A percentile compares a stretch with the other conserved stretches of the same genome.
Evolutionary conservation across 2,113 vertebrate species (phyloP).

Genomic region (Dryoscopus gambensis): DNA sequence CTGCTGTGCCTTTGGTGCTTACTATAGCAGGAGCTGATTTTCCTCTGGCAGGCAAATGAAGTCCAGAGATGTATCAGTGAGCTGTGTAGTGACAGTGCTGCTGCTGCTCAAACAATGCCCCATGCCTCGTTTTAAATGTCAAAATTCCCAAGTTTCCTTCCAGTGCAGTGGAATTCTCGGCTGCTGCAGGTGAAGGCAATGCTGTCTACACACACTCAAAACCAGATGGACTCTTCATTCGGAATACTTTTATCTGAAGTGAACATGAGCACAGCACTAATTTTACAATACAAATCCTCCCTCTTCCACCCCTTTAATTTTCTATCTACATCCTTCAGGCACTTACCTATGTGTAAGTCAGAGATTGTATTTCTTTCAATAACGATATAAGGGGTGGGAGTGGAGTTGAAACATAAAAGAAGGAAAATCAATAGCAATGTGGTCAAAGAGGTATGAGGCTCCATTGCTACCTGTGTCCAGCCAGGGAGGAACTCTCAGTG

Average conservation of each 20-base stretch:
- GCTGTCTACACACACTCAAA: not conserved
- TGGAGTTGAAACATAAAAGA: not conserved
- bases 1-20: not conserved
- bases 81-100: not conserved
- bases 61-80: not conserved
- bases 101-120: not conserved
- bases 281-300: not conserved
- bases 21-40: not conserved
- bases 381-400: not conserved
- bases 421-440: not conserved
- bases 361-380: not conserved
- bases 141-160: not conserved
- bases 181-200: not conserved
- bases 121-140: not conserved
- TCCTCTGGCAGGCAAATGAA: not conserved
- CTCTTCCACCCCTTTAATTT: not conserved
- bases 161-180: not conserved
- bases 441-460: not conserved
- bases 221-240: not conserved
- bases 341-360: not conserved
- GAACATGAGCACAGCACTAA: not conserved
- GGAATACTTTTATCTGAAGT: not conserved
- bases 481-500: not conserved
- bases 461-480: not conserved
- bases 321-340: not conserved